These are phyloP conservation scores for Phodopus roborovskii DNA, from an alignment of 2,113 vertebrate genomes.

Conservation along the genomic window DNA sequence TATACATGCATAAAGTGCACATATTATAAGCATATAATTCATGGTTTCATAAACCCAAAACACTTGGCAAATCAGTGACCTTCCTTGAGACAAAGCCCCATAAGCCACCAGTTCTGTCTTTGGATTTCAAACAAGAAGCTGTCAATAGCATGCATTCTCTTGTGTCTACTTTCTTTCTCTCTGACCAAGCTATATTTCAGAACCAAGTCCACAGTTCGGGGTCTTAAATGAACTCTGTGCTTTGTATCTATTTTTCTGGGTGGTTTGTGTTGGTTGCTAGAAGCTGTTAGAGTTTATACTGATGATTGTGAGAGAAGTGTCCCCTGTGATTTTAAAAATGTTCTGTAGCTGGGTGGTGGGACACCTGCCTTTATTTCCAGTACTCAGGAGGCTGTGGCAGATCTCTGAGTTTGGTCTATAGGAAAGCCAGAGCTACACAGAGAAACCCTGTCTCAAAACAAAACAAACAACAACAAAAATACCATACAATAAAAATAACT, in stretches of 20 bases:
- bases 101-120: neutral
- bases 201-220: neutral
- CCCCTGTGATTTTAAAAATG: neutral
- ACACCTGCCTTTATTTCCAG: too few relatives aligned
- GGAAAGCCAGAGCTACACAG: too few relatives aligned
- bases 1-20: neutral
- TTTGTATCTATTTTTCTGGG: neutral
- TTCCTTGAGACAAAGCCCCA: neutral
- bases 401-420: too few relatives aligned
- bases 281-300: slow-evolving; percentile 39
- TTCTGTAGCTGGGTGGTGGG: too few relatives aligned
- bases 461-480: too few relatives aligned
- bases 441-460: too few relatives aligned
- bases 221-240: slow-evolving; percentile 13
- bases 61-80: neutral
- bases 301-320: slow-evolving; percentile 38
- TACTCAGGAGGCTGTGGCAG: too few relatives aligned
- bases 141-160: neutral
- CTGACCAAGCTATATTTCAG: slow-evolving; percentile 32
- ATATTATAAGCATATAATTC: neutral
- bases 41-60: neutral
- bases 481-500: too few relatives aligned
- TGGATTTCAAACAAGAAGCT: neutral
- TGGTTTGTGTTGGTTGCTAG: neutral
- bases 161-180: slow-evolving; percentile 22